Evolutionary conservation across 2,888 invertebrate species (phyloP), one percentile per base, ranked within the genome.

Genomic region (Cephonodes hylas): DNA sequence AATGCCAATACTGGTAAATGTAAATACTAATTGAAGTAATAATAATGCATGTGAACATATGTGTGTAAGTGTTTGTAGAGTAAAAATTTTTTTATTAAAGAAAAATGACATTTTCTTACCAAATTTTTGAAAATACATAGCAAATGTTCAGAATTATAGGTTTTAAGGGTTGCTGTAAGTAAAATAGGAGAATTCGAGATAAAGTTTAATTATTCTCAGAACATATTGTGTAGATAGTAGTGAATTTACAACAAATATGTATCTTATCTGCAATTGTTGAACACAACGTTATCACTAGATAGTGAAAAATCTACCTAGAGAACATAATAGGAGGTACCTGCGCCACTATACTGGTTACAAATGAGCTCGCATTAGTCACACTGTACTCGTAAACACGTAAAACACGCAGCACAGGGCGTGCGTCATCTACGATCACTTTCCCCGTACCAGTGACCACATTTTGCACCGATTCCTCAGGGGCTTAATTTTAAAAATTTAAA

Each of bases 401-500:
- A 81, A 72, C 75, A 80, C 82, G 81, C 79, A 76, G 75, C 68
- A 65, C 70, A 63, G 64, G 70, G 74, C 71, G 80, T 83, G 86
- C 83, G 85, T 86, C 85, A 84, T 72, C 71, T 64, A 65, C 68
- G 62, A 78, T 80, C 83, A 85, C 82, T 83, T 84, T 78, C 83
- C 79, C 77, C 73, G 70, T 68, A 69, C 69, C 69, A 71, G 70
- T 75, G 76, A 77, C 77, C 62, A 48, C 46, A 77, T 77, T 74
- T 79, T 76, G 76, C 70, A 76, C 72, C 63, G 61, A 61, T 65
- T 53, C 65, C 66, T 71, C 71, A 73, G 74, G 70, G 68, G 70
- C 77, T 72, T 72, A 63, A 65, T 63, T 87, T 90, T 93, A 92
- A 91, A 89, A 89, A 89, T 89, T 80, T 83, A 92, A 91, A 91